phyloP scores from a whole-genome alignment of 2,888 invertebrate species.

The Toxonevra muliebris region DNA sequence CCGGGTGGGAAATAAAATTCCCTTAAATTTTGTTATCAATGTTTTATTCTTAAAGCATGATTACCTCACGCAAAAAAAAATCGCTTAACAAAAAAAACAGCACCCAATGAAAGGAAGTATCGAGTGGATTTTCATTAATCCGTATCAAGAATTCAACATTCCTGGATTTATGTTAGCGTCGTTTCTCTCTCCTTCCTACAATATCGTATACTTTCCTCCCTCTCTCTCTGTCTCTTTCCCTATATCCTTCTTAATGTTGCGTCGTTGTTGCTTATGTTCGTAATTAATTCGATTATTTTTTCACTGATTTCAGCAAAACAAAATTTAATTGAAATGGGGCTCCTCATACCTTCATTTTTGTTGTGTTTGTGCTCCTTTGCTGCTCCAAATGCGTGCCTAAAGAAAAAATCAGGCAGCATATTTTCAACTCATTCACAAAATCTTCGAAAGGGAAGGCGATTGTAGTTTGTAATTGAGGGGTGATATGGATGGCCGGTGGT shows the following conservation, averaged over 20 bases:
- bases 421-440: too few species aligned
- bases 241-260: not conserved
- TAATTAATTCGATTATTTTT: constrained; percentile 65
- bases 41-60: too few species aligned
- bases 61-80: too few species aligned
- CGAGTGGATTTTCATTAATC: constrained; percentile 9
- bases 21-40: not conserved
- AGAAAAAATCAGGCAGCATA: too few species aligned
- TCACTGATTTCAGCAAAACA: constrained; percentile 63
- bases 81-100: too few species aligned
- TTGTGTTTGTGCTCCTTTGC: not conserved
- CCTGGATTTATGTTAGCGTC: not conserved
- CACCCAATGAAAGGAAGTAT: not conserved
- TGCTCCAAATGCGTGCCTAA: not conserved
- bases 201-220: too few species aligned
- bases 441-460: too few species aligned
- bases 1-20: not conserved
- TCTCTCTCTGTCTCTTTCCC: not conserved
- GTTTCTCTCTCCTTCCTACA: too few species aligned
- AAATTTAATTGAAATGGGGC: constrained; percentile 60
- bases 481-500: too few species aligned
- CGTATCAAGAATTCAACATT: constrained; percentile 8
- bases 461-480: too few species aligned
- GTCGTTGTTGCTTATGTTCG: constrained; percentile 38
- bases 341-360: not conserved